Conservation (phyloP, 2,797 vertebrate genomes). For the Macropodus opercularis region DNA sequence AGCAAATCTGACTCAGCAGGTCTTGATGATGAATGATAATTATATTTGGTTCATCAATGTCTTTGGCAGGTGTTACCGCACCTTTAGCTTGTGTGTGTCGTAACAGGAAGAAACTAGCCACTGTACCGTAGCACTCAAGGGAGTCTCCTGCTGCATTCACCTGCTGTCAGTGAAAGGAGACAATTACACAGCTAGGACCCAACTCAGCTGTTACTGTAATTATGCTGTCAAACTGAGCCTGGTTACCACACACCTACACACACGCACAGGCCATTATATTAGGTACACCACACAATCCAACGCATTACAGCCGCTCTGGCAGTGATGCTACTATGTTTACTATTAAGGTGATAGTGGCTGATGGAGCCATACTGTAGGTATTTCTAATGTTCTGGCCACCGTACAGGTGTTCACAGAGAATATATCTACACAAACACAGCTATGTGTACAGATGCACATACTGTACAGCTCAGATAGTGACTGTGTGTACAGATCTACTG, state of each 20-base stretch:
- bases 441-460: too few relatives aligned
- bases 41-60: conserved; percentile 23
- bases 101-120: conserved; percentile 23
- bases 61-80: conserved; percentile 25
- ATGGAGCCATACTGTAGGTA: too few relatives aligned
- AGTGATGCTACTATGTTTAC: too few relatives aligned
- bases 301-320: too few relatives aligned
- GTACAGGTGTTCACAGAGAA: too few relatives aligned
- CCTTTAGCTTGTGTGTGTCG: conserved; percentile 33
- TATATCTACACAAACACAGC: too few relatives aligned
- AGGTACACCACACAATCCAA: too few relatives aligned
- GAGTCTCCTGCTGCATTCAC: conserved; percentile 36
- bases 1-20: conserved; percentile 9
- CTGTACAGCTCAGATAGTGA: too few relatives aligned
- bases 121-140: conserved; percentile 30
- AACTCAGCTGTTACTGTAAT: conserved; percentile 52
- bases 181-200: conserved; percentile 43
- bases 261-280: too few relatives aligned
- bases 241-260: neutral
- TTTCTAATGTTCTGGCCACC: too few relatives aligned
- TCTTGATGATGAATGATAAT: conserved; percentile 25
- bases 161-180: conserved; percentile 30
- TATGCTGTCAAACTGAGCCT: conserved; percentile 35
- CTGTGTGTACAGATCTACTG: too few relatives aligned
- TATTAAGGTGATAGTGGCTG: too few relatives aligned